Conservation (phyloP, 1,140 invertebrate genomes). For the Magallana gigas region DNA sequence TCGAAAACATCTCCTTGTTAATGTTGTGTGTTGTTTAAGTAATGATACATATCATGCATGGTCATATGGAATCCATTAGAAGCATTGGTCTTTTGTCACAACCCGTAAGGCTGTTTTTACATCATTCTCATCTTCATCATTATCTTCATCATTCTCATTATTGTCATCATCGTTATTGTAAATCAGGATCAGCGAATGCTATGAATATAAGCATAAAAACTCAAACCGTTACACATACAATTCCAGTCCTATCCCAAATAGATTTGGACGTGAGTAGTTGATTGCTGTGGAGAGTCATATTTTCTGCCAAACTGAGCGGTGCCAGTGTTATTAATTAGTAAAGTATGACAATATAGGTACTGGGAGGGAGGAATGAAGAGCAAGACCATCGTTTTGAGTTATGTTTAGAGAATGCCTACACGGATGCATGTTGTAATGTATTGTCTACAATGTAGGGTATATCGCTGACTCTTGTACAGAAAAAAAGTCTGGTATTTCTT, state of each 20-base stretch:
- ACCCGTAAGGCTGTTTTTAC: background rate
- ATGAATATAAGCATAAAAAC: too few relatives aligned
- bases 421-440: background rate
- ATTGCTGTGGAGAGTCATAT: too few relatives aligned
- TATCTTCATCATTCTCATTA: background rate
- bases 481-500: conserved; percentile 26
- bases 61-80: background rate
- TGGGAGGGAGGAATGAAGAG: background rate
- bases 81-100: background rate
- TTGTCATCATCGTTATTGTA: background rate
- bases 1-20: background rate
- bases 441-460: background rate
- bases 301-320: background rate
- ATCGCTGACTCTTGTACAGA: conserved; percentile 10
- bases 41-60: background rate
- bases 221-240: too few relatives aligned
- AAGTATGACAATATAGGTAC: background rate
- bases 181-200: too few relatives aligned
- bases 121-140: background rate
- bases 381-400: background rate
- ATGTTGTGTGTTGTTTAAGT: background rate
- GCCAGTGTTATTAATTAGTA: background rate
- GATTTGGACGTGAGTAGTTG: too few relatives aligned
- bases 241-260: too few relatives aligned
- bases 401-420: conserved; percentile 17